Evolutionary conservation across 2,888 invertebrate species (phyloP).

Genomic region (Beris chalybata): DNA sequence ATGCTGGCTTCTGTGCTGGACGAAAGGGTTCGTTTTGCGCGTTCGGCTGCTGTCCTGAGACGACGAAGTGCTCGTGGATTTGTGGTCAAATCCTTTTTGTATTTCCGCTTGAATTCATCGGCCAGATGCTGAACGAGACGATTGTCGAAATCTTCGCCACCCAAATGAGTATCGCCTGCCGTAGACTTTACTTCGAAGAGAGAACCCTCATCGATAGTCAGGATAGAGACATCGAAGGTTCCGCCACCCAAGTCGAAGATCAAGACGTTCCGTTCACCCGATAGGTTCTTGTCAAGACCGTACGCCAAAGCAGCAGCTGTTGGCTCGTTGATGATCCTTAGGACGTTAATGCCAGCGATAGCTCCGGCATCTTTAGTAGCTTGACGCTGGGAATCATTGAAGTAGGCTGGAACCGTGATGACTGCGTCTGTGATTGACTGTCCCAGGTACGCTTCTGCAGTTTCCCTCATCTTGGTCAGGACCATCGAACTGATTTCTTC

Average conservation of each 20-base stretch:
- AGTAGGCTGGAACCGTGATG: slow-evolving; percentile 82
- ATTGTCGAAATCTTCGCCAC: slow-evolving; percentile 80
- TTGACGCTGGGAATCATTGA: slow-evolving; percentile 80
- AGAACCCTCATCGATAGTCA: slow-evolving; percentile 85
- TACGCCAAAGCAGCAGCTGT: slow-evolving; percentile 87
- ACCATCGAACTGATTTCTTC: slow-evolving; percentile 88
- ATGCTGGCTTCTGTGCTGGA: slow-evolving; percentile 77
- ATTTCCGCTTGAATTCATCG: slow-evolving; percentile 76
- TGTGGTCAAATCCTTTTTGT: slow-evolving; percentile 67
- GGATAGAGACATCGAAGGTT: slow-evolving; percentile 89
- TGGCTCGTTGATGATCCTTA: slow-evolving; percentile 89
- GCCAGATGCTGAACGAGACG: slow-evolving; percentile 77
- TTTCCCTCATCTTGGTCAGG: slow-evolving; percentile 80
- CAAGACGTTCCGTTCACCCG: slow-evolving; percentile 73
- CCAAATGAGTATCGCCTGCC: slow-evolving; percentile 79
- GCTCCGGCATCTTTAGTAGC: slow-evolving; percentile 89
- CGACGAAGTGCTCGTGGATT: slow-evolving; percentile 81
- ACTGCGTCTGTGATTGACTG: slow-evolving; percentile 73
- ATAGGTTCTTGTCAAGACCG: slow-evolving; percentile 74
- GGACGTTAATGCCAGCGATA: slow-evolving; percentile 82
- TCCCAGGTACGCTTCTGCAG: slow-evolving; percentile 76
- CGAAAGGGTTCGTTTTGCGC: slow-evolving; percentile 76
- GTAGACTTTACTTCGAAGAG: slow-evolving; percentile 80
- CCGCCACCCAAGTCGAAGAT: slow-evolving; percentile 83
- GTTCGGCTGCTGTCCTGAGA: slow-evolving; percentile 82